phyloP scores from a whole-genome alignment of 2,113 vertebrate genomes.

The Nematolebias whitei region DNA sequence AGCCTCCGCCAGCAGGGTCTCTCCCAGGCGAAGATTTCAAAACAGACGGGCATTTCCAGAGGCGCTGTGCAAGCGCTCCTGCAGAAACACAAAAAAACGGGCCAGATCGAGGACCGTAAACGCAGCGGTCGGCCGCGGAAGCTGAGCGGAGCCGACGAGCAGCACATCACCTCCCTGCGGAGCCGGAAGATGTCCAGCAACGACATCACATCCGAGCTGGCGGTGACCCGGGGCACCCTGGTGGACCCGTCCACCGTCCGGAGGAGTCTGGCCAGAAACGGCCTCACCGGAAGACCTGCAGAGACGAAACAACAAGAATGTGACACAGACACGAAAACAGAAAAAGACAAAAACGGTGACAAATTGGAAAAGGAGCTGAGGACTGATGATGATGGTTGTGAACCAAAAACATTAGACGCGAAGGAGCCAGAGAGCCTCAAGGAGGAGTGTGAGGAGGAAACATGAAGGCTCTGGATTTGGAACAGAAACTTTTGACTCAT shows the following conservation, averaged over 20 bases:
- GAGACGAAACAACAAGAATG: slow-evolving; percentile 3
- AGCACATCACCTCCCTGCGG: slow-evolving; percentile 18
- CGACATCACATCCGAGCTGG: slow-evolving; percentile 31
- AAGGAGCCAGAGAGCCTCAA: not conserved
- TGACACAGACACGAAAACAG: not conserved
- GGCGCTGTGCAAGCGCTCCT: slow-evolving; percentile 15
- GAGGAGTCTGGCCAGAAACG: slow-evolving; percentile 30
- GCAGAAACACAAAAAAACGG: slow-evolving; percentile 35
- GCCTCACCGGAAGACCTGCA: slow-evolving; percentile 3
- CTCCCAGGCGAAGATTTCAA: slow-evolving; percentile 8
- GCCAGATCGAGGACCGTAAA: slow-evolving; percentile 16
- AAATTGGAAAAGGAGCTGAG: slow-evolving; percentile 1
- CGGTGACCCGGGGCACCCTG: slow-evolving; percentile 17
- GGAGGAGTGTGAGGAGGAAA: not conserved
- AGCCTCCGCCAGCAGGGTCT: slow-evolving; percentile 18
- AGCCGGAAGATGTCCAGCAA: slow-evolving; percentile 28
- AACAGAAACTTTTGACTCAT: not conserved
- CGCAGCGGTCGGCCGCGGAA: slow-evolving; percentile 32
- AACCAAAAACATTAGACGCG: not conserved
- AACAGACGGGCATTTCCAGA: not conserved
- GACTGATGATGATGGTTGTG: slow-evolving; percentile 13
- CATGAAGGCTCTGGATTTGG: not conserved
- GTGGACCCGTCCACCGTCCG: slow-evolving; percentile 21
- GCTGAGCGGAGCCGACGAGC: slow-evolving; percentile 22
- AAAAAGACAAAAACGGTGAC: not conserved